phyloP scores from a whole-genome alignment of 2,888 invertebrate species.

The Drosophila subquinaria region DNA sequence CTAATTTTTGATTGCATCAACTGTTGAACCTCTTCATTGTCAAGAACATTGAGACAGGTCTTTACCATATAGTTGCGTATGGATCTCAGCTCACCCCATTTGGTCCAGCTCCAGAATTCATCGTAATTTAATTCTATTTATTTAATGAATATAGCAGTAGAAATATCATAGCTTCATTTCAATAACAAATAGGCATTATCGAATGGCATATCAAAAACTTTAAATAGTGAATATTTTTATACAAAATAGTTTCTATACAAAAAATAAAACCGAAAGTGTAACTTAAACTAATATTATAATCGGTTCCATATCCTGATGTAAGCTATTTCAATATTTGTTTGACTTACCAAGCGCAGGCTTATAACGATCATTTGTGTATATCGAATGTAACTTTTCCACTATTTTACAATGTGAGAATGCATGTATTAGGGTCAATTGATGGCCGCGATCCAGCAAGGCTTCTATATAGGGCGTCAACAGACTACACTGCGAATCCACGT shows the following conservation, averaged over 20 bases:
- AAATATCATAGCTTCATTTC: too few species aligned
- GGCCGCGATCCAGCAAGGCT: conserved; percentile 81
- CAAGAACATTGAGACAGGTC: conserved; percentile 44
- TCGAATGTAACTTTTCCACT: conserved; percentile 31
- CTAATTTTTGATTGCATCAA: conserved; percentile 74
- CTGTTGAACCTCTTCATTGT: conserved; percentile 52
- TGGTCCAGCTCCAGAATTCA: neutral
- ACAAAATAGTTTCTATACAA: too few species aligned
- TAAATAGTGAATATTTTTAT: too few species aligned
- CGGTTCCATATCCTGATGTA: too few species aligned
- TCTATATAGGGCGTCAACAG: conserved; percentile 73
- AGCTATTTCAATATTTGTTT: neutral
- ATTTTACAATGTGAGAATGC: conserved; percentile 64
- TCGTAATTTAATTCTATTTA: neutral
- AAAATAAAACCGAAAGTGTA: too few species aligned
- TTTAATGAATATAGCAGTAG: neutral
- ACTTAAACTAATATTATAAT: too few species aligned
- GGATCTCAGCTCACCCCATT: conserved; percentile 14
- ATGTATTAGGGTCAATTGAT: conserved; percentile 83
- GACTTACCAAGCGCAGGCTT: conserved; percentile 26
- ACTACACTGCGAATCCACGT: conserved; percentile 72
- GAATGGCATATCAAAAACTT: too few species aligned
- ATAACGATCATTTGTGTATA: conserved; percentile 32
- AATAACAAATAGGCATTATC: too few species aligned
- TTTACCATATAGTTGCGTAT: conserved; percentile 33